These are phyloP conservation scores for Pristiophorus japonicus DNA, from an alignment of 2,113 vertebrate genomes.

Conservation along the genomic window DNA sequence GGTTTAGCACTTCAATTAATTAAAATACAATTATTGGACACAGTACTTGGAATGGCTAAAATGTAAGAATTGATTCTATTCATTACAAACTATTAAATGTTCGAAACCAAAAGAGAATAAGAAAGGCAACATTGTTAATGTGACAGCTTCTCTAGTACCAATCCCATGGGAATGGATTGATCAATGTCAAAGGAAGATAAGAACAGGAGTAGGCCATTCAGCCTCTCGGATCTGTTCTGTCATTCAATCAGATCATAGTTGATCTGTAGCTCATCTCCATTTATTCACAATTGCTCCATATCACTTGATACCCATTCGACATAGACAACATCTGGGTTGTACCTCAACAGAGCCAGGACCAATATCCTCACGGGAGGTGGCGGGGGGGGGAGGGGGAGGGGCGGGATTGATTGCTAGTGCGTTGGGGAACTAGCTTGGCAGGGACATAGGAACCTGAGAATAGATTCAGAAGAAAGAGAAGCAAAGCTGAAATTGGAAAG, in stretches of 20 bases:
- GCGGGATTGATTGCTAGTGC: too few species aligned
- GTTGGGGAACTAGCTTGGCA: too few species aligned
- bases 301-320: not conserved
- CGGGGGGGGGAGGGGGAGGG: too few species aligned
- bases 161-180: not conserved
- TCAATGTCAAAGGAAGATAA: not conserved
- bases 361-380: too few species aligned
- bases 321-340: too few species aligned
- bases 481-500: too few species aligned
- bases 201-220: not conserved
- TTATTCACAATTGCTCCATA: not conserved
- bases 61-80: not conserved
- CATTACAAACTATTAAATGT: not conserved
- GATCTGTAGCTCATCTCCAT: not conserved
- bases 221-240: not conserved
- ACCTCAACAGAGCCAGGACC: too few species aligned
- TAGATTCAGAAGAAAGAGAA: too few species aligned
- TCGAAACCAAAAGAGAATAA: not conserved
- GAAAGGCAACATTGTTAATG: not conserved
- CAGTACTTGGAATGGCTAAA: not conserved
- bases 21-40: slow-evolving; percentile 1
- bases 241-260: not conserved
- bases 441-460: too few species aligned
- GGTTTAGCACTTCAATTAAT: not conserved
- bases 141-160: too few species aligned